phyloP scores from a whole-genome alignment of 2,113 vertebrate species.

The human region GRCh38 chr5:103994001-103994500 shows the following conservation, averaged over 20 bases:
- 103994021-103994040: constrained; percentile 65
- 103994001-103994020: constrained; percentile 71
- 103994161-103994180: constrained; percentile 82
- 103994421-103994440: background rate
- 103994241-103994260: constrained; percentile 86
- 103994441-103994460: background rate
- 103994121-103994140: constrained; percentile 71
- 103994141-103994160: constrained; percentile 72
- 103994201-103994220: constrained; percentile 82
- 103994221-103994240: constrained; percentile 81
- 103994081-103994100: constrained; percentile 71
- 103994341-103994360: constrained; percentile 72
- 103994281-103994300: constrained; percentile 86
- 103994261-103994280: constrained; percentile 82
- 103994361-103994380: constrained; percentile 38
- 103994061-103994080: constrained; percentile 60
- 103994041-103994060: constrained; percentile 58
- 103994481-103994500: background rate
- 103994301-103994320: constrained; percentile 82
- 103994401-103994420: background rate
- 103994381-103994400: constrained; percentile 63
- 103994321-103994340: constrained; percentile 66
- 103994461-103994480: constrained; percentile 14
- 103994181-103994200: constrained; percentile 74
- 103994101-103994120: constrained; percentile 52